Evolutionary conservation across 2,888 invertebrate species (phyloP), one percentile per base, ranked within the genome.

Genomic region (Scaptodrosophila latifasciaeformis): DNA sequence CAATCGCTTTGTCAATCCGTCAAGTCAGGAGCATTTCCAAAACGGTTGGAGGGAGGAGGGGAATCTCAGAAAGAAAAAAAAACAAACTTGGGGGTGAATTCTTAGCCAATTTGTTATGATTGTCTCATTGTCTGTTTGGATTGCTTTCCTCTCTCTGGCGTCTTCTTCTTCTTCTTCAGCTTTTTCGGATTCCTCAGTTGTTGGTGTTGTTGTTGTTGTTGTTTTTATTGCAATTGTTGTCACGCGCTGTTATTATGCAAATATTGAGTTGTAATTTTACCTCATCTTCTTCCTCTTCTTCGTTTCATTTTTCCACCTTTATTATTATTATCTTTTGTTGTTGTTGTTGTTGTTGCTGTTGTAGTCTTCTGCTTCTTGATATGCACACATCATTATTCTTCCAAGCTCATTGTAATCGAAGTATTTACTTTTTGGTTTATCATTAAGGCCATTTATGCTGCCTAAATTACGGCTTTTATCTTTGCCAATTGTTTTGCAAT

Each of bases 181-280:
- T 10, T n/a, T n/a, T 2, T 21, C 12, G 21, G 30, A 12, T 54
- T 19, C 19, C 1, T n/a, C 5, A 2, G 5, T 2, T 18, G 3
- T n/a, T n/a, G n/a, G n/a, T n/a, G 24, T 7, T 24, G 4, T 24
- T 24, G 24, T 24, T 24, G 24, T 7, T 7, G 24, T 3, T 24
- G 4, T 24, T 24, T 7, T 24, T 43, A 44, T 46, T 52, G 61
- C 49, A 67, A 62, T 48, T 55, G 62, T 62, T 67, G 76, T 67
- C 82, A 70, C 69, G 75, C 72, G 71, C 78, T 78, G 76, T 78
- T 82, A 82, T 79, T 79, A 79, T 79, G 78, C 78, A 82, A 79
- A 79, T 79, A 78, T 81, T 67, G 59, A 62, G 76, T 70, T 72
- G 81, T 78, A 78, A 78, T 75, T 81, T 81, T 62, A 62, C 24